Evolutionary conservation across 1,140 invertebrate genomes (phyloP).

Genomic region (Cydia amplana): DNA sequence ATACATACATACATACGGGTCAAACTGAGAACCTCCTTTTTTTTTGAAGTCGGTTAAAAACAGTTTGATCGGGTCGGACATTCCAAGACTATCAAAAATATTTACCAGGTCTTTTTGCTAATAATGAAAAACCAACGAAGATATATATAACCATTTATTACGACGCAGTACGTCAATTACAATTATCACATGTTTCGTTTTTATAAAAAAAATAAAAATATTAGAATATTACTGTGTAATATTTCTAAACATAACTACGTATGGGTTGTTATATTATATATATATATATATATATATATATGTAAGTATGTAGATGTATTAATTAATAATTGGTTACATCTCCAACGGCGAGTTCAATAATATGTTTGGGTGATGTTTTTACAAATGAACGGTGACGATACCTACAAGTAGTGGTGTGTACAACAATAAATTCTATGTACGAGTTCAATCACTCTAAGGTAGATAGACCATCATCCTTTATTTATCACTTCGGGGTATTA

Average conservation of each 20-base stretch:
- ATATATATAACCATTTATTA: conserved; percentile 18
- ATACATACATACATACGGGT: too few relatives aligned
- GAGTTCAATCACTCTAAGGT: not conserved
- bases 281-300: too few relatives aligned
- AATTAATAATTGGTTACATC: conserved; percentile 20
- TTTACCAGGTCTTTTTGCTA: too few relatives aligned
- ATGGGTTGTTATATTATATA: not conserved
- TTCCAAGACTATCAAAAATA: too few relatives aligned
- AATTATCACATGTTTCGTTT: conserved; percentile 15
- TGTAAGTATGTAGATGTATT: not conserved
- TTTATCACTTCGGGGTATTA: not conserved
- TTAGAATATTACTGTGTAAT: conserved; percentile 15
- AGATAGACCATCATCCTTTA: not conserved
- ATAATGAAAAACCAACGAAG: not conserved
- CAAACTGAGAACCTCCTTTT: too few relatives aligned
- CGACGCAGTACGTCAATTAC: conserved; percentile 5
- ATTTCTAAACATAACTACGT: not conserved
- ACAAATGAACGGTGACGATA: conserved; percentile 20
- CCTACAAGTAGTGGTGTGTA: conserved; percentile 18
- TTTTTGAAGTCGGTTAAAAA: too few relatives aligned
- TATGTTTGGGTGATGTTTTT: conserved; percentile 24
- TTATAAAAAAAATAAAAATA: conserved; percentile 6
- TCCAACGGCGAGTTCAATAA: conserved; percentile 19
- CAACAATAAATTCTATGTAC: not conserved
- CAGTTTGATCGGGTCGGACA: too few relatives aligned